Evolutionary conservation across 2,113 vertebrate genomes (phyloP), one percentile per base, ranked within the genome.

Genomic region (Stercorarius parasiticus): DNA sequence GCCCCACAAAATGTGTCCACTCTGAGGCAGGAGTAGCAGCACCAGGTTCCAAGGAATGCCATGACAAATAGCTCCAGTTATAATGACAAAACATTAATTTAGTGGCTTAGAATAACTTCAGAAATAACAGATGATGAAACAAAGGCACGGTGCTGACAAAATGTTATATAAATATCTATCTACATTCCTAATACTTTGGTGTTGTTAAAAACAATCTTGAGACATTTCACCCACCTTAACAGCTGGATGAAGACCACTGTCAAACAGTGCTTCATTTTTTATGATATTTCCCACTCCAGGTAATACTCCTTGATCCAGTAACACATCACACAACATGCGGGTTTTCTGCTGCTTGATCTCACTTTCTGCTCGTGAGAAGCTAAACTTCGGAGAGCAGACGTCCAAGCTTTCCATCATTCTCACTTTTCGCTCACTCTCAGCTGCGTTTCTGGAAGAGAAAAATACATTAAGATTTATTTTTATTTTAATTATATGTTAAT

Each of bases 261-360:
- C 98, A 97, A 99, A 99, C 26, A 99, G 98, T 25, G 99, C 99
- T 98, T 99, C 99, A 29, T 99, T 99, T 98, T 99, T 99, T 96
- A 99, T 99, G 95, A 99, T 99, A 96, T 99, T 99, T 78, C 99
- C 99, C 6, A 99, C 99, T 50, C 99, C 99, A 6, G 99, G 99
- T 94, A 99, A 97, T 64, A 99, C 97, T 55, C 97, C 91, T 97
- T 99, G 99, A 97, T 99, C 99, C 84, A 99, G 93, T 70, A 99
- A 97, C 86, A 99, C 98, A 67, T 99, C 99, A 93, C 99, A 99
- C 34, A 99, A 97, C 98, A 99, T 99, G 69, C 98, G 98, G 15
- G 69, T 59, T 13, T 95, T 84, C 50, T 99, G 99, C 65, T 96
- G 98, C 93, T 97, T 98, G 52, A 99, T 96, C 69, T 98, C 98